Evolutionary conservation across 2,888 invertebrate genomes (phyloP).

Genomic region (Teleiodes luculella): DNA sequence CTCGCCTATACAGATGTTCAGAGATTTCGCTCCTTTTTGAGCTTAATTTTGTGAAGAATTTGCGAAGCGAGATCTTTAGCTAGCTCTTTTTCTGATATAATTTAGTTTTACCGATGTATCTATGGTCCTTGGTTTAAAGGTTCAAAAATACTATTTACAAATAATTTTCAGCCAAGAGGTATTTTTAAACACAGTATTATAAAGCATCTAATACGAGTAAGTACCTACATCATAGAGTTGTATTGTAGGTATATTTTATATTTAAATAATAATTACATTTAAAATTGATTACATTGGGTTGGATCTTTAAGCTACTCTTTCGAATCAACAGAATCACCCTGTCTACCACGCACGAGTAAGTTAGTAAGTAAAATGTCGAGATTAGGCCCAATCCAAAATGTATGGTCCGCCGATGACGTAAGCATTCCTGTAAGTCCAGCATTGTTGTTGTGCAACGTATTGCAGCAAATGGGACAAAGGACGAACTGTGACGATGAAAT

Average conservation of each 20-base stretch:
- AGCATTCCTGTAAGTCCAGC: constrained; percentile 53
- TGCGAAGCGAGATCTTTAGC: constrained; percentile 30
- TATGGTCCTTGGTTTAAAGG: too few species aligned
- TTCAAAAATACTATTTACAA: too few species aligned
- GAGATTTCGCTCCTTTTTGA: constrained; percentile 41
- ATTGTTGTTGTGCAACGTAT: constrained; percentile 71
- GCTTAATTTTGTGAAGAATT: constrained; percentile 39
- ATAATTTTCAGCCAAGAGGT: too few species aligned
- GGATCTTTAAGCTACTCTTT: too few species aligned
- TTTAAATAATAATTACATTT: too few species aligned
- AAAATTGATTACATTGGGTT: too few species aligned
- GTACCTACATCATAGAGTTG: too few species aligned
- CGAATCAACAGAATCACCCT: constrained; percentile 41
- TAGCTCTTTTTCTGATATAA: too few species aligned
- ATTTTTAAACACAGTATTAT: too few species aligned
- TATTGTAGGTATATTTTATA: too few species aligned
- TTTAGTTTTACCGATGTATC: too few species aligned
- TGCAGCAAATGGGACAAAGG: constrained; percentile 58
- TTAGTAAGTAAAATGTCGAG: constrained; percentile 39
- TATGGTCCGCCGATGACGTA: constrained; percentile 65
- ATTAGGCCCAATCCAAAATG: constrained; percentile 62
- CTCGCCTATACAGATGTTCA: constrained; percentile 73
- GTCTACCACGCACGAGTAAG: constrained; percentile 33
- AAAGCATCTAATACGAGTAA: too few species aligned
- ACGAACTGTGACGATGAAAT: constrained; percentile 62